Base-by-base conservation (phyloP, 2,888 invertebrate genomes). In the Ligdia adustata region DNA sequence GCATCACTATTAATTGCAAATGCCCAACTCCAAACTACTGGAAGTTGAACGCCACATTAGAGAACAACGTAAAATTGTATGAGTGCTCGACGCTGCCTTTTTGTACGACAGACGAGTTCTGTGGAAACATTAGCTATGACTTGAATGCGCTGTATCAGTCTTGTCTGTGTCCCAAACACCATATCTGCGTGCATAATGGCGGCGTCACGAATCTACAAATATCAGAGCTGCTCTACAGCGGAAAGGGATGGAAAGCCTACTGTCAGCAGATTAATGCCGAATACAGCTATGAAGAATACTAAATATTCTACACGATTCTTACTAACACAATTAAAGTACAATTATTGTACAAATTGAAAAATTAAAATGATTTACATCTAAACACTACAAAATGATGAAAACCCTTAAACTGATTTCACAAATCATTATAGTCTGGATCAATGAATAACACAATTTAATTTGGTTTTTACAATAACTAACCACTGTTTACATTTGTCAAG, bases 71-170 rank as follows among this genome's bases (percentile, higher is more conserved):
- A 4, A 64, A 59, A 7, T 49, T 48, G 1, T 93, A 91, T 52
- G 79, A 77, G 51, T 93, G 93, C 57, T 69, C 79, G 2, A 76
- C 91, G 62, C 73, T 93, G 48, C 81, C 81, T 3, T 71, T 82
- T 22, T 94, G 94, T 62, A 79, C 82, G 9, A 72, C 81, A 0
- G 0, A 18, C 1, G 92, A 93, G 22, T 91, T 91, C 61, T 94
- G 94, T 64, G 94, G 94, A 0, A 84, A 92, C 48, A 90, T 93
- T 4, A 85, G 91, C 59, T 73, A 82, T n/a, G 92, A 93, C 57
- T 68, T 91, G 4, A 91, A 90, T 49, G 91, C 93, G 4, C 79
- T 92, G 7, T 93, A 93, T 66, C 93, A 93, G 62, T 91, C 88
- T 4, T 94, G 94, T 53, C 78, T 91, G 13, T 94, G 94, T 55